A percentile compares a stretch with the other conserved stretches of the same genome.
Conservation (phyloP, 2,113 vertebrate genomes). For the Bos taurus region ARS-UCD2.0 NC_037338.1:64042001-64042500, state of each 20-base stretch:
- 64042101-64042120: constrained; percentile 84
- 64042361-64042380: constrained; percentile 19
- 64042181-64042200: constrained; percentile 77
- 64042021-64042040: constrained; percentile 84
- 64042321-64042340: constrained; percentile 17
- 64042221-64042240: constrained; percentile 54
- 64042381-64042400: background rate
- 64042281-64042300: background rate
- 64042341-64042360: constrained; percentile 17
- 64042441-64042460: background rate
- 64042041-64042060: constrained; percentile 83
- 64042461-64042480: background rate
- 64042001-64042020: constrained; percentile 83
- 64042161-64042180: constrained; percentile 82
- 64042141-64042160: constrained; percentile 84
- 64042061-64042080: constrained; percentile 81
- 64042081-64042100: constrained; percentile 79
- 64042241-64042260: constrained; percentile 65
- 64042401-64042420: constrained; percentile 5
- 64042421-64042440: background rate
- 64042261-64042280: background rate
- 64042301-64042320: constrained; percentile 2
- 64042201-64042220: constrained; percentile 67
- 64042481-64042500: background rate
- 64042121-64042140: constrained; percentile 85